Evolutionary conservation across 53 echinoderm and acorn worm genomes (phyloP).

Genomic region (Holothuria leucospilota): DNA sequence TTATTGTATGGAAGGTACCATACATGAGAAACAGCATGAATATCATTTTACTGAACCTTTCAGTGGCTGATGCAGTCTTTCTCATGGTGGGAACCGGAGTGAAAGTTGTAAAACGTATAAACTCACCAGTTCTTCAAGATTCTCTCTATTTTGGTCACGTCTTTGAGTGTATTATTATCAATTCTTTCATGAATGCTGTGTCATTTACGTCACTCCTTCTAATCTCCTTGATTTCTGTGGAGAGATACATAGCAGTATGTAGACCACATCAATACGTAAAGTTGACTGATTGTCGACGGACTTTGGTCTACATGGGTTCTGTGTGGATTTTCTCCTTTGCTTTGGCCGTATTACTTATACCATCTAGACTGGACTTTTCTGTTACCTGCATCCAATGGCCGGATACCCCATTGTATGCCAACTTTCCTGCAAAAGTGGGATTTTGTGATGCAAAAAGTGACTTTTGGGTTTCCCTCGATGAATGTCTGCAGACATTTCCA

Average conservation of each 20-base stretch:
- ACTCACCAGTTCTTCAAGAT: not conserved
- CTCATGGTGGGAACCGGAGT: not conserved
- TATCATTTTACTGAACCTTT: not conserved
- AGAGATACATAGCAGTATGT: conserved; percentile 8
- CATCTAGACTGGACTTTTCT: not conserved
- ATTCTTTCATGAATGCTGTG: not conserved
- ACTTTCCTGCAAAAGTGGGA: not conserved
- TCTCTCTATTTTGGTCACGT: not conserved
- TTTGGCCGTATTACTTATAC: not conserved
- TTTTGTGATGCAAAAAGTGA: not conserved
- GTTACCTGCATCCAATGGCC: not conserved
- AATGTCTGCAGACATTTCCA: not conserved
- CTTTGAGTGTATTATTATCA: not conserved
- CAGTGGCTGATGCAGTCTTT: not conserved
- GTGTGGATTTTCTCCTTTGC: not conserved
- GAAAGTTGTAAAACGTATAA: not conserved
- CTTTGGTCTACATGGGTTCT: not conserved
- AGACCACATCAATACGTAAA: not conserved
- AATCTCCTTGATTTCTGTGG: not conserved
- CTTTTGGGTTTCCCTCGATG: not conserved
- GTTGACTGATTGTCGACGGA: not conserved
- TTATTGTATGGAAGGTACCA: conserved; percentile 1
- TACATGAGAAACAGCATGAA: conserved; percentile 19
- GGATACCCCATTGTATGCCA: not conserved
- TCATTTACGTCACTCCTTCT: not conserved